Conservation (phyloP, 1,140 invertebrate genomes). For the Zaprionus tsacasi region DNA sequence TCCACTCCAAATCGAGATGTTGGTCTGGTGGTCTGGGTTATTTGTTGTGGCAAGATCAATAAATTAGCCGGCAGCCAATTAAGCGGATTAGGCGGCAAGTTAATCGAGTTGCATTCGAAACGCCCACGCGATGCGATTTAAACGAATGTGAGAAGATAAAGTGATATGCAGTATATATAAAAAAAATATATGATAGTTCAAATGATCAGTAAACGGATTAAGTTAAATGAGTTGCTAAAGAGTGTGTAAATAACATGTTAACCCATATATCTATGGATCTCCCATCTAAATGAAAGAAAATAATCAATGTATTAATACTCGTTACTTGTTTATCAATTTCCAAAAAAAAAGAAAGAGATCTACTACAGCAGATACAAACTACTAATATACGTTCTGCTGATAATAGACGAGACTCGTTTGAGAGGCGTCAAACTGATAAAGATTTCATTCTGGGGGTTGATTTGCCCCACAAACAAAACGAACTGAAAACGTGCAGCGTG, state of each 20-base stretch:
- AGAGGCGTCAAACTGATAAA: slow-evolving; percentile 17
- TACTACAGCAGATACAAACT: background rate
- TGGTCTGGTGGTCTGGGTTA: background rate
- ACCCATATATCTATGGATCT: no score
- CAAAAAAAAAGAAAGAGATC: background rate
- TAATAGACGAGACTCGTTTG: background rate
- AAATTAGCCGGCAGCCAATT: slow-evolving; percentile 25
- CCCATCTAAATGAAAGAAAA: background rate
- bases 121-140: slow-evolving; percentile 8
- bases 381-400: background rate
- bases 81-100: slow-evolving; percentile 7
- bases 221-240: background rate
- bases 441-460: slow-evolving; percentile 27
- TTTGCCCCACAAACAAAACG: background rate
- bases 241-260: background rate
- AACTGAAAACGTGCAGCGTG: slow-evolving; percentile 5
- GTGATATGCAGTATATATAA: background rate
- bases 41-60: slow-evolving; percentile 22
- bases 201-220: no score
- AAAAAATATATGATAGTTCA: background rate
- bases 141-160: background rate
- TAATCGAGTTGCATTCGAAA: slow-evolving; percentile 31
- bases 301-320: background rate
- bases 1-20: background rate
- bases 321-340: background rate